Conservation (phyloP, 2,113 vertebrate species). For the Lophius piscatorius region DNA sequence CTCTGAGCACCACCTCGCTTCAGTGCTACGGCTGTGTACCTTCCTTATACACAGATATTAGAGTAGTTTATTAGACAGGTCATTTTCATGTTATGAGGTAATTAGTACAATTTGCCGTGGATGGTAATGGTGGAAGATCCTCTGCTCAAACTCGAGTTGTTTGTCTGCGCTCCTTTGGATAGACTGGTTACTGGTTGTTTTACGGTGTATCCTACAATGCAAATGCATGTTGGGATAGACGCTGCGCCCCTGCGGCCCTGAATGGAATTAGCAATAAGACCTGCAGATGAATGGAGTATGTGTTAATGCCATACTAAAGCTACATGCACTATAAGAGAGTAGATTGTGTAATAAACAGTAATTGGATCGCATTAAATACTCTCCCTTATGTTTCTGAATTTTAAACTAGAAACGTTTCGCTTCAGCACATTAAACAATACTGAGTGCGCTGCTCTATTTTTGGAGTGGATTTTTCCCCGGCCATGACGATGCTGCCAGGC, state of each 20-base stretch:
- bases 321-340: too few relatives aligned
- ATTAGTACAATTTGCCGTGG: neutral
- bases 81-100: neutral
- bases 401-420: neutral
- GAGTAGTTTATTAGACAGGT: too few relatives aligned
- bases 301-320: too few relatives aligned
- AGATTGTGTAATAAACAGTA: too few relatives aligned
- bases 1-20: too few relatives aligned
- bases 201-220: neutral
- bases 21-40: too few relatives aligned
- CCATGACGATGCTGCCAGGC: conserved; percentile 48
- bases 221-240: conserved; percentile 11
- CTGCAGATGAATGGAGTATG: neutral
- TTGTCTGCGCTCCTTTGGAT: conserved; percentile 11
- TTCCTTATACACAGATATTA: too few relatives aligned
- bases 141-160: conserved; percentile 6
- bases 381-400: neutral
- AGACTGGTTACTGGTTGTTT: neutral
- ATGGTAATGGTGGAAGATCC: too few relatives aligned
- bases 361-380: neutral
- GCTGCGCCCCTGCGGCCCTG: neutral
- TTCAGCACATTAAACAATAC: neutral
- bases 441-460: conserved; percentile 16
- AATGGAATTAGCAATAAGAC: neutral
- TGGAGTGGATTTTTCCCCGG: conserved; percentile 25